Percentiles rank a stretch among this genome's conserved stretches.
Evolutionary conservation across 2,888 invertebrate species (phyloP).

Genomic region (Pterobdella sp.): DNA sequence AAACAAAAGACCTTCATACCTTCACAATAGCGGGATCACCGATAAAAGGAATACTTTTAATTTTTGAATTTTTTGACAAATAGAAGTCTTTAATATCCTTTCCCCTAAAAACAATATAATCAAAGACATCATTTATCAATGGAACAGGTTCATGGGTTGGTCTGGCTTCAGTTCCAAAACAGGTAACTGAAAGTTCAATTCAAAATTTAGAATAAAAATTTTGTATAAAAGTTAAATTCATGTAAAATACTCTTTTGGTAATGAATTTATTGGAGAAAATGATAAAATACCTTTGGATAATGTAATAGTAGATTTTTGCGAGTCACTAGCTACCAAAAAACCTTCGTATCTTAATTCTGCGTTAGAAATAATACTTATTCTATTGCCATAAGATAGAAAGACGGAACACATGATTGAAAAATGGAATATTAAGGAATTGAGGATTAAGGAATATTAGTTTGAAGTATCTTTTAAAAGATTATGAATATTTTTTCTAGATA

Average conservation of each 20-base stretch:
- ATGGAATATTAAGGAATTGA: no score
- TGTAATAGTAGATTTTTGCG: slow-evolving; percentile 97
- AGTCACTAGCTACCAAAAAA: slow-evolving; percentile 95
- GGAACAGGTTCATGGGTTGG: slow-evolving; percentile 90
- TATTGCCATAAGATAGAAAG: no score
- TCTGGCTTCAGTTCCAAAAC: slow-evolving; percentile 96
- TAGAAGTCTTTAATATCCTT: slow-evolving; percentile 97
- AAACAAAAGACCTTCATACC: no score
- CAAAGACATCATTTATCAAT: slow-evolving; percentile 92
- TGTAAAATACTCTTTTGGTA: background rate
- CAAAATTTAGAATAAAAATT: no score
- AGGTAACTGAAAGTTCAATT: slow-evolving; percentile 71
- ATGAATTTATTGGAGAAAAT: background rate
- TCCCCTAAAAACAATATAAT: slow-evolving; percentile 94
- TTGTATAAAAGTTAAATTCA: background rate
- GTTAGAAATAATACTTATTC: no score
- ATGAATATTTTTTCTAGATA: background rate
- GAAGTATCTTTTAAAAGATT: background rate
- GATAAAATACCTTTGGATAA: slow-evolving; percentile 76
- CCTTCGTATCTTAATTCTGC: slow-evolving; percentile 99
- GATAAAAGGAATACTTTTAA: slow-evolving; percentile 51
- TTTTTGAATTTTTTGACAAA: slow-evolving; percentile 66
- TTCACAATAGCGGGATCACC: slow-evolving; percentile 95
- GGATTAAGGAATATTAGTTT: no score
- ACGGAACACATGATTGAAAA: no score